Base-by-base conservation (phyloP, 64 coral and sea anemone species). In the Hydrozoanthus tunicans region DNA sequence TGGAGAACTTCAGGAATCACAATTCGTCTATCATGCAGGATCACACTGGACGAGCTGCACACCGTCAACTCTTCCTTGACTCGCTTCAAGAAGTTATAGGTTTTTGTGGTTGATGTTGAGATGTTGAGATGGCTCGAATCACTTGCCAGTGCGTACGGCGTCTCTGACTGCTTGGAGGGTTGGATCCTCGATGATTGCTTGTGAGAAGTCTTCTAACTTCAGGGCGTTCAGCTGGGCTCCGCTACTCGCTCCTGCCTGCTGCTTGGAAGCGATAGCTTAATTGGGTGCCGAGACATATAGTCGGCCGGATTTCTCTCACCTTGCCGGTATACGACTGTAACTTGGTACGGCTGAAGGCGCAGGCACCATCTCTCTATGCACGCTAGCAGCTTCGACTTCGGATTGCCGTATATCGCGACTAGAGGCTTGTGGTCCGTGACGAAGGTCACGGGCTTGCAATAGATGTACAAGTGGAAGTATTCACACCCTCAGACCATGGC, bases 381-480 rank as follows among this genome's bases (percentile, higher is more conserved):
- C 58, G 5, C 15, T 63, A 12, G 1, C 20, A 62, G 61, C 63
- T 85, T 85, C 15, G 56, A 63, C 56, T n/a, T 85, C 60, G 81
- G 81, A 24, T 85, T 85, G 12, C 81, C 56, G 63, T 56, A 13
- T 20, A 81, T 27, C 7, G 78, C 0, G 43, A 81, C 78, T 51
- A 81, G 53, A 17, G 78, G 78, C 53, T 81, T 81, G 53, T 81
- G 78, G 57, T 81, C 78, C 24, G 43, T 81, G 53, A 62, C 11
- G 9, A 90, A 56, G 11, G 86, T 89, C 14, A 83, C 67, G 6
- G 86, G 85, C 61, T 90, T 90, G 20, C 92, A 53, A 32, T 94
- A 94, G 12, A 90, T 81, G 55, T 93, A 91, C 3, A 82, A 27
- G 54, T 66, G 89, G 62, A 91, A 82, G 52, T 90, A 91, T 64